These are phyloP conservation scores for Meandrina meandrites DNA, from an alignment of 92 coral and sea anemone genomes.

Conservation along the genomic window DNA sequence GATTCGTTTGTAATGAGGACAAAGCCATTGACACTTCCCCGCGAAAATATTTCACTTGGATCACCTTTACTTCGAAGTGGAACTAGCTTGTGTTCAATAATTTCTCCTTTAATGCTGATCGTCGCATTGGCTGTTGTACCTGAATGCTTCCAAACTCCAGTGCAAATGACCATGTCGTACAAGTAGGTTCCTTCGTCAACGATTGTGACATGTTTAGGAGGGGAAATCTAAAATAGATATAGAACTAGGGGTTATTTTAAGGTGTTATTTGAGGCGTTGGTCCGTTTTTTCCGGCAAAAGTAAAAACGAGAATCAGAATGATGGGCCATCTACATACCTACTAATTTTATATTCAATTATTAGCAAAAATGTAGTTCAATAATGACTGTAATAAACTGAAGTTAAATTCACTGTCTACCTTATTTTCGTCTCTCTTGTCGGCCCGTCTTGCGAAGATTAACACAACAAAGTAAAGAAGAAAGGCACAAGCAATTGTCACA, in stretches of 20 bases:
- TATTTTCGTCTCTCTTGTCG: slow-evolving; percentile 30
- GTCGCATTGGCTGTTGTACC: slow-evolving; percentile 36
- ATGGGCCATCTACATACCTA: too few species aligned
- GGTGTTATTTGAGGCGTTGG: too few species aligned
- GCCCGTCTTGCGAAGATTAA: slow-evolving; percentile 40
- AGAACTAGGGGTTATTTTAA: slow-evolving; percentile 7
- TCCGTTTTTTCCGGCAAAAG: too few species aligned
- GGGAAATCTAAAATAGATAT: slow-evolving; percentile 15
- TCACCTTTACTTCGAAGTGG: slow-evolving; percentile 17
- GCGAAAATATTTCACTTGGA: slow-evolving; percentile 23
- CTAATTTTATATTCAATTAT: too few species aligned
- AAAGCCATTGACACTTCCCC: slow-evolving; percentile 59
- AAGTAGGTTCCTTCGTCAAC: slow-evolving; percentile 15
- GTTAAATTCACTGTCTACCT: neutral
- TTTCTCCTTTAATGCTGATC: neutral
- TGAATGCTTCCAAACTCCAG: slow-evolving; percentile 37
- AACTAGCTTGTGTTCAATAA: neutral
- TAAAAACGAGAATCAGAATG: too few species aligned
- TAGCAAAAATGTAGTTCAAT: too few species aligned
- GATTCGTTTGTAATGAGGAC: slow-evolving; percentile 9
- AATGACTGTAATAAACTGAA: too few species aligned
- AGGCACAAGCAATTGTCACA: slow-evolving; percentile 30
- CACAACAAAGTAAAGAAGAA: slow-evolving; percentile 37
- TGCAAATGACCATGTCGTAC: slow-evolving; percentile 33
- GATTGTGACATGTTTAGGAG: slow-evolving; percentile 9